Evolutionary conservation across 2,888 invertebrate genomes (phyloP).

Genomic region (Meteorus cinctellus): DNA sequence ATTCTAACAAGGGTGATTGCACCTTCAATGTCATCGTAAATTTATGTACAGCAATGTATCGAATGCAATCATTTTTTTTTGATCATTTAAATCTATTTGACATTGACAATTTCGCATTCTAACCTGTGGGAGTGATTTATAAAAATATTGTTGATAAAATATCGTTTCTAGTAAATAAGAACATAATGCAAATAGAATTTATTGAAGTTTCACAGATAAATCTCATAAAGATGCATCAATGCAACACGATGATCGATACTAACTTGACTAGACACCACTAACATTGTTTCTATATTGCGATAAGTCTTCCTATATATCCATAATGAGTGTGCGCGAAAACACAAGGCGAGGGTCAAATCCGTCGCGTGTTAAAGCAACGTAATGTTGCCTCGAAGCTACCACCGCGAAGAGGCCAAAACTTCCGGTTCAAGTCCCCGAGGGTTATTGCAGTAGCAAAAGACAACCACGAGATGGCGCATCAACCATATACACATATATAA

Average conservation of each 20-base stretch:
- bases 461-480: conserved; percentile 22
- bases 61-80: not conserved
- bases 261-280: not conserved
- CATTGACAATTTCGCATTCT: not conserved
- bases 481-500: not conserved
- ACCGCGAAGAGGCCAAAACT: conserved; percentile 33
- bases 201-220: too few relatives aligned
- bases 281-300: not conserved
- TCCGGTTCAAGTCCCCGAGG: conserved; percentile 26
- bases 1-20: not conserved
- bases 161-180: not conserved
- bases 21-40: not conserved
- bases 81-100: not conserved
- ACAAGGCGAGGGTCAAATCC: conserved; percentile 34
- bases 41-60: not conserved
- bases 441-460: conserved; percentile 20
- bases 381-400: conserved; percentile 13
- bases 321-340: not conserved
- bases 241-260: not conserved
- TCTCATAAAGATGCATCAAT: too few relatives aligned
- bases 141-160: not conserved
- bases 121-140: not conserved
- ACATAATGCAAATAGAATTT: not conserved
- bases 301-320: not conserved
- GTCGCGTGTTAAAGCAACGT: conserved; percentile 37